Percentiles rank a stretch among this genome's conserved stretches.
phyloP scores from a whole-genome alignment of 2,888 invertebrate genomes.

The Apodemia hepburni region DNA sequence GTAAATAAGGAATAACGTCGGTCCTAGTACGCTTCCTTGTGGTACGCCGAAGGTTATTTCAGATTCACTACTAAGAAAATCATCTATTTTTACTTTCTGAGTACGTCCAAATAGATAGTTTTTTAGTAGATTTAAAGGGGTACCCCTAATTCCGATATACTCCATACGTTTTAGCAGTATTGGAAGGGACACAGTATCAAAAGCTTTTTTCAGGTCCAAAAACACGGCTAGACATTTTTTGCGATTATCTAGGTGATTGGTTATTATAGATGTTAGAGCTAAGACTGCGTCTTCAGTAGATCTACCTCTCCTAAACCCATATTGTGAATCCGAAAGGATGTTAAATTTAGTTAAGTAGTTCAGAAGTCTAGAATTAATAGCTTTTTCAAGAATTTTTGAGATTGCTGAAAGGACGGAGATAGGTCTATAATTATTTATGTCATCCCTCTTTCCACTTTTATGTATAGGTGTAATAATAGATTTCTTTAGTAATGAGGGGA shows the following conservation, averaged over 20 bases:
- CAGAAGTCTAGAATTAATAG: neutral
- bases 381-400: neutral
- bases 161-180: slow-evolving; percentile 9
- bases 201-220: neutral
- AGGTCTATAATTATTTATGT: too few relatives aligned
- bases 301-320: neutral
- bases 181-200: neutral
- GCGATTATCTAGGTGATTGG: neutral
- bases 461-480: too few relatives aligned
- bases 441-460: too few relatives aligned
- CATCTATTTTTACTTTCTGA: neutral
- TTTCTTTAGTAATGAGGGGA: neutral
- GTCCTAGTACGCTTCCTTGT: neutral
- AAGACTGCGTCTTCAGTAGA: neutral
- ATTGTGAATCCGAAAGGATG: neutral
- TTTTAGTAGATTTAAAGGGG: neutral
- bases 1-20: neutral
- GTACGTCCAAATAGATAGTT: slow-evolving; percentile 1
- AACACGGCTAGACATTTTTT: neutral
- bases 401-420: neutral
- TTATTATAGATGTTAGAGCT: neutral
- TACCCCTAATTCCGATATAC: slow-evolving; percentile 1
- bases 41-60: neutral
- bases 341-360: neutral
- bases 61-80: slow-evolving; percentile 5